These are phyloP conservation scores for Adineta ricciae DNA, from an alignment of 2,888 invertebrate genomes.

Conservation along the genomic window DNA sequence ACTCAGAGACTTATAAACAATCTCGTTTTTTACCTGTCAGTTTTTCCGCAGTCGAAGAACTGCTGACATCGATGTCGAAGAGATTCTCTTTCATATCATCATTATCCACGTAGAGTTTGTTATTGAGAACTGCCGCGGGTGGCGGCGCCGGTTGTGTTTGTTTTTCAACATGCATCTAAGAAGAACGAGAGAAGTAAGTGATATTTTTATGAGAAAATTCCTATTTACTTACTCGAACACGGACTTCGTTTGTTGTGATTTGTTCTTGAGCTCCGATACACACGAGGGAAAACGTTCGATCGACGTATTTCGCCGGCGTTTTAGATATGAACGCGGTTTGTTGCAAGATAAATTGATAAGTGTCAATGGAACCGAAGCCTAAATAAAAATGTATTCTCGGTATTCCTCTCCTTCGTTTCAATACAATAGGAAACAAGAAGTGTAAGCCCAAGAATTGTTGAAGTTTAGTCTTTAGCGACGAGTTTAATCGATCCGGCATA, in stretches of 20 bases:
- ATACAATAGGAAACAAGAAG: background rate
- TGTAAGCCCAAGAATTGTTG: background rate
- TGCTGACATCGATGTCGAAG: background rate
- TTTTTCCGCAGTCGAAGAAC: background rate
- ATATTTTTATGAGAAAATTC: background rate
- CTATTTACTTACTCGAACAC: background rate
- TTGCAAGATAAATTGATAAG: background rate
- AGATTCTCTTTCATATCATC: background rate
- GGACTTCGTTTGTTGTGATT: slow-evolving; percentile 17
- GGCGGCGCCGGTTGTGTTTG: background rate
- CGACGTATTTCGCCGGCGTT: background rate
- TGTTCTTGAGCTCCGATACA: background rate
- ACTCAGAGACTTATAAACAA: background rate
- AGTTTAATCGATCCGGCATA: background rate
- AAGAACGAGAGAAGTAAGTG: too few relatives aligned
- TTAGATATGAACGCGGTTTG: background rate
- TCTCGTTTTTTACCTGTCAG: background rate
- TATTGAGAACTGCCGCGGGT: background rate
- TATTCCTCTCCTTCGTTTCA: background rate
- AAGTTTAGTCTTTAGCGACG: background rate
- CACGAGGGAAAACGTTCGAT: background rate
- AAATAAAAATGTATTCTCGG: background rate
- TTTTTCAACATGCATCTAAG: background rate
- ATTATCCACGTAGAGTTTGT: background rate
- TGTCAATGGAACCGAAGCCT: background rate